Percentiles rank a stretch among this genome's conserved stretches.
Evolutionary conservation across 1,140 invertebrate genomes (phyloP).

Genomic region (Heliconius himera): DNA sequence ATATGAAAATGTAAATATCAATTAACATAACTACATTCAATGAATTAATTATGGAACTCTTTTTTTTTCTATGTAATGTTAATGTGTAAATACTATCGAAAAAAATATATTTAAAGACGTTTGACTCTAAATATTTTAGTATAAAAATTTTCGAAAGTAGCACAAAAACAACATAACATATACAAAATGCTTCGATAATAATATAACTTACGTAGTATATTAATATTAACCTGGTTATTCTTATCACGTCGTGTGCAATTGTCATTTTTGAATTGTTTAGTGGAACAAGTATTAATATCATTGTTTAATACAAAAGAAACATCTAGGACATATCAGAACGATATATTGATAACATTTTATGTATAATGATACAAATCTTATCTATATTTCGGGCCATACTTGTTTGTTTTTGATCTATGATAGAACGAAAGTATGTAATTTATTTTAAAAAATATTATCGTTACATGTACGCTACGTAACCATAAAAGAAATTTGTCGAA

Average conservation of each 20-base stretch:
- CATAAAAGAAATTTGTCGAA: too few species aligned
- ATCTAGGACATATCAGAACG: neutral
- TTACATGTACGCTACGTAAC: too few species aligned
- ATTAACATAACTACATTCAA: too few species aligned
- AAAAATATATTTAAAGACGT: too few species aligned
- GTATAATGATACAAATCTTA: neutral
- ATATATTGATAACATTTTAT: neutral
- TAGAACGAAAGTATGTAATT: neutral
- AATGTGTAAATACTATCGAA: too few species aligned
- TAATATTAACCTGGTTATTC: constrained; percentile 6
- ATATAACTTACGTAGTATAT: neutral
- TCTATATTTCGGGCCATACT: neutral
- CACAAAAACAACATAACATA: neutral
- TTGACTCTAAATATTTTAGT: too few species aligned
- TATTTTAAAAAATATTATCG: too few species aligned
- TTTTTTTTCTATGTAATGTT: too few species aligned
- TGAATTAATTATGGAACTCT: too few species aligned
- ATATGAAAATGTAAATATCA: too few species aligned
- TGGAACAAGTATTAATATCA: neutral
- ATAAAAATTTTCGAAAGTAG: neutral
- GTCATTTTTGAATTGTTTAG: constrained; percentile 1
- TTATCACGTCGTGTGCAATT: neutral
- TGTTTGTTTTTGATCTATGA: neutral
- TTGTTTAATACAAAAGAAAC: neutral
- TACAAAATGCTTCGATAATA: neutral